phyloP scores from a whole-genome alignment of 2,888 invertebrate species.

The Eristalinus sepulchralis region DNA sequence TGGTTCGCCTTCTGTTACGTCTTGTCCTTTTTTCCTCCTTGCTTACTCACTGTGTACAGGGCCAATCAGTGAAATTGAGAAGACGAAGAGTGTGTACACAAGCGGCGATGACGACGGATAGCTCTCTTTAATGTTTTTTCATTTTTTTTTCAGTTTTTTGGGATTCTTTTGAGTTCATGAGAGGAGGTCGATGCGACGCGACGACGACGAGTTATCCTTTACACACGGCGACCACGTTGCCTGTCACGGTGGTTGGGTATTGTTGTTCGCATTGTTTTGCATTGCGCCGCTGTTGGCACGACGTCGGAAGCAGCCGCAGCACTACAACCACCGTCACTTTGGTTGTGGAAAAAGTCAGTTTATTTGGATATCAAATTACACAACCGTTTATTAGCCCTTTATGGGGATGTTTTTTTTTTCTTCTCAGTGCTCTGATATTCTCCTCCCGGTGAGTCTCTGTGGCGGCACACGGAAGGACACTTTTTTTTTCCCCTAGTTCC shows the following conservation, averaged over 20 bases:
- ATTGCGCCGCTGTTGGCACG: slow-evolving; percentile 13
- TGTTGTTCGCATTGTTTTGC: slow-evolving; percentile 57
- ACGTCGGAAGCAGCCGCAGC: neutral
- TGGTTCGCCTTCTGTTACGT: neutral
- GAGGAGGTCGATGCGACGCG: neutral
- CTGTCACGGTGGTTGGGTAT: slow-evolving; percentile 30
- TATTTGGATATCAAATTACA: slow-evolving; percentile 71
- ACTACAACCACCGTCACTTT: neutral
- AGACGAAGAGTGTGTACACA: slow-evolving; percentile 14
- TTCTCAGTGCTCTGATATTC: neutral
- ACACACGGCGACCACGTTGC: slow-evolving; percentile 26
- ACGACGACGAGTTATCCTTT: slow-evolving; percentile 41
- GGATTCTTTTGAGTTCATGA: slow-evolving; percentile 7
- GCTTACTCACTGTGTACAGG: slow-evolving; percentile 49
- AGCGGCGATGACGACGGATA: neutral
- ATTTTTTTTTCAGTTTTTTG: slow-evolving; percentile 9
- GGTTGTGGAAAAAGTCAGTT: slow-evolving; percentile 64
- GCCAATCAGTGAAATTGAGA: slow-evolving; percentile 67
- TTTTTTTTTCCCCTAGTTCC: neutral
- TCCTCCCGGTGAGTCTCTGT: neutral
- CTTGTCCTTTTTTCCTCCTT: slow-evolving; percentile 46
- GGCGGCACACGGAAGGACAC: neutral
- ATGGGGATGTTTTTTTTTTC: slow-evolving; percentile 43
- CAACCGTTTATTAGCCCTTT: slow-evolving; percentile 70
- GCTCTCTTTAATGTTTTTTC: no score